A percentile compares a stretch with the other conserved stretches of the same genome.
Evolutionary conservation across 1,140 invertebrate genomes (phyloP).

Genomic region (Steinernema khuongi): DNA sequence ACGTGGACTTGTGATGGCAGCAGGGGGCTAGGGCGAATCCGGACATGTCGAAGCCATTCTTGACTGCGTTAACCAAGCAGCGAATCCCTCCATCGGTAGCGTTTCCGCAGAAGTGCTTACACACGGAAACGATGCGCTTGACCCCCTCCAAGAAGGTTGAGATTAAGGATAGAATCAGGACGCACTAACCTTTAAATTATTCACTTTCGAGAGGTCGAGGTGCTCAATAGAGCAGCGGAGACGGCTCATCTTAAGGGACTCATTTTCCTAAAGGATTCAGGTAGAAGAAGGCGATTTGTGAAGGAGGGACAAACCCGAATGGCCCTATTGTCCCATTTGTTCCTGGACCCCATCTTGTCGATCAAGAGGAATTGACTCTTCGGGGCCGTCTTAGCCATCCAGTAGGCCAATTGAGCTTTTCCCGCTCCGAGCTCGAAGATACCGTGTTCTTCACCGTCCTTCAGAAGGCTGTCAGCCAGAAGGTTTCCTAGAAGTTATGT

Average conservation of each 20-base stretch:
- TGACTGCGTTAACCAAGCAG: slow-evolving; percentile 35
- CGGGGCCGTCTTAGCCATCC: slow-evolving; percentile 41
- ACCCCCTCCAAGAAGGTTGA: slow-evolving; percentile 26
- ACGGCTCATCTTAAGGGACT: slow-evolving; percentile 21
- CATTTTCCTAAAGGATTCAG: slow-evolving; percentile 35
- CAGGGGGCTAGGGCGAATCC: slow-evolving; percentile 45
- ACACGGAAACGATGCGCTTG: slow-evolving; percentile 28
- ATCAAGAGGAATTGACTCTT: slow-evolving; percentile 34
- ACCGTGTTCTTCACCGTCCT: neutral
- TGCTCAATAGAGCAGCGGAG: slow-evolving; percentile 47
- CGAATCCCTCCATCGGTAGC: slow-evolving; percentile 45
- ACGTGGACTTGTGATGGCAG: slow-evolving; percentile 42
- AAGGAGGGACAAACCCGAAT: slow-evolving; percentile 19
- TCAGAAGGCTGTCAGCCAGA: neutral
- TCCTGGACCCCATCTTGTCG: slow-evolving; percentile 42
- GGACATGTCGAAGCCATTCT: slow-evolving; percentile 35
- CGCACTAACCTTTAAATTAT: slow-evolving; percentile 29
- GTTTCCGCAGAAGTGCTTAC: slow-evolving; percentile 48
- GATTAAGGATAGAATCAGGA: neutral
- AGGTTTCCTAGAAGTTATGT: slow-evolving; percentile 4
- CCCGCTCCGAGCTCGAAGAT: slow-evolving; percentile 44
- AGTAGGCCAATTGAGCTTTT: slow-evolving; percentile 45
- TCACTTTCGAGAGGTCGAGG: slow-evolving; percentile 42
- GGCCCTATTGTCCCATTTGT: slow-evolving; percentile 45
- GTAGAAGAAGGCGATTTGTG: neutral